Percentiles rank a stretch among this genome's conserved stretches.
Conservation (phyloP, 2,888 invertebrate species). For the Choreutis nemorana region DNA sequence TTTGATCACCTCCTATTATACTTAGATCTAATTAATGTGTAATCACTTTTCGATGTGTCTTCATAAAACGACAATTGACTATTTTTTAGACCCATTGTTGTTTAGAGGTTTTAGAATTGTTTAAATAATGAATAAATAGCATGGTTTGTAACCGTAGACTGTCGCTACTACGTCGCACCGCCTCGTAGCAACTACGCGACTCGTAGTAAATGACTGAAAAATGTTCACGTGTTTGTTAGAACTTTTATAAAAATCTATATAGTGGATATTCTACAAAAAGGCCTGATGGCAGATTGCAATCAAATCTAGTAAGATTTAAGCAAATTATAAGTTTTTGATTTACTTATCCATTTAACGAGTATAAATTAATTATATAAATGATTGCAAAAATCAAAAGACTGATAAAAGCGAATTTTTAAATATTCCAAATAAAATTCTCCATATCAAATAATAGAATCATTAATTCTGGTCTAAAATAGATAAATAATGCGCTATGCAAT, state of each 20-base stretch:
- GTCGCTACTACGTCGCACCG: neutral
- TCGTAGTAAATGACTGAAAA: neutral
- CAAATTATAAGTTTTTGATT: conserved; percentile 6
- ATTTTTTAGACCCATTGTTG: conserved; percentile 41
- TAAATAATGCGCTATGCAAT: conserved; percentile 9
- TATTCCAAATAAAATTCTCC: conserved; percentile 4
- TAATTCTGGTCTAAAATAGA: conserved; percentile 1
- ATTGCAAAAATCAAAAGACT: too few relatives aligned
- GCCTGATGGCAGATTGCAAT: too few relatives aligned
- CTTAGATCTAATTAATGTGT: conserved; percentile 15
- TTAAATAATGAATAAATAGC: conserved; percentile 5
- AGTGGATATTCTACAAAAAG: conserved; percentile 4
- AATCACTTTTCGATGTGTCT: conserved; percentile 39
- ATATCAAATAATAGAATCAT: conserved; percentile 1
- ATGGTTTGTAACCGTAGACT: conserved; percentile 5
- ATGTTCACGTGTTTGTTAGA: neutral
- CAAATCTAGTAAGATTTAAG: too few relatives aligned
- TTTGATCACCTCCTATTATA: conserved; percentile 21
- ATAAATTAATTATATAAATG: conserved; percentile 8
- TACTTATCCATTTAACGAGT: conserved; percentile 1
- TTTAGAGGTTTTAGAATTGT: conserved; percentile 14
- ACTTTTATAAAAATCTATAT: neutral
- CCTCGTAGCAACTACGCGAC: neutral
- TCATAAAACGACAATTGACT: conserved; percentile 27
- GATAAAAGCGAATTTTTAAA: conserved; percentile 13